Evolutionary conservation across 2,888 invertebrate species (phyloP).

Genomic region (Hyposoter didymator): DNA sequence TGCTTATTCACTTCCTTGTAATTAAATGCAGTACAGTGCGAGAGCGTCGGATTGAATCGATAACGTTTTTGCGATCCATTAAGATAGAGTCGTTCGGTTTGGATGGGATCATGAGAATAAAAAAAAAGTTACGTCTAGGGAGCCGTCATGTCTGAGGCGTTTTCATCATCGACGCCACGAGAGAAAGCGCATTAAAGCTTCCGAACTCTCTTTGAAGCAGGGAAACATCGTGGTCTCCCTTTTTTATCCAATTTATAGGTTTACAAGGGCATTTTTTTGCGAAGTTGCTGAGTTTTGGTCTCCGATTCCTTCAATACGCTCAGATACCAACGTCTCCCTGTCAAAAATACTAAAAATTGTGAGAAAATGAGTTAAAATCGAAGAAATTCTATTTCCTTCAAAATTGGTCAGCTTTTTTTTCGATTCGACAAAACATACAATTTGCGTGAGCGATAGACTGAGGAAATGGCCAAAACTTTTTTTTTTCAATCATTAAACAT

Average conservation of each 20-base stretch:
- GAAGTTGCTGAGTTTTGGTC: neutral
- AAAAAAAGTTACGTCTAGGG: conserved; percentile 43
- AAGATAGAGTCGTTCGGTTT: conserved; percentile 11
- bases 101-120: conserved; percentile 31
- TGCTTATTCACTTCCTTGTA: neutral
- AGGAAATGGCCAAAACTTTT: neutral
- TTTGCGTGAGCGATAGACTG: neutral
- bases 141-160: conserved; percentile 21
- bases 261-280: neutral
- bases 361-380: neutral
- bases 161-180: conserved; percentile 44
- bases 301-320: neutral
- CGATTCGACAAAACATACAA: neutral
- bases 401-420: no score
- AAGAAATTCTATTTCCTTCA: neutral
- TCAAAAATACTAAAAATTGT: neutral
- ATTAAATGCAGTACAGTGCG: conserved; percentile 28
- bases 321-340: neutral
- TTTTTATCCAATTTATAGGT: neutral
- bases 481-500: neutral
- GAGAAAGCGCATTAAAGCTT: conserved; percentile 58
- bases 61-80: conserved; percentile 45
- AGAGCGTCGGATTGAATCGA: conserved; percentile 33
- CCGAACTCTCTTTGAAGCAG: conserved; percentile 38
- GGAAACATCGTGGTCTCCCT: conserved; percentile 7